Base-by-base conservation (phyloP, 1,140 invertebrate species). In the Sinonovacula constricta region DNA sequence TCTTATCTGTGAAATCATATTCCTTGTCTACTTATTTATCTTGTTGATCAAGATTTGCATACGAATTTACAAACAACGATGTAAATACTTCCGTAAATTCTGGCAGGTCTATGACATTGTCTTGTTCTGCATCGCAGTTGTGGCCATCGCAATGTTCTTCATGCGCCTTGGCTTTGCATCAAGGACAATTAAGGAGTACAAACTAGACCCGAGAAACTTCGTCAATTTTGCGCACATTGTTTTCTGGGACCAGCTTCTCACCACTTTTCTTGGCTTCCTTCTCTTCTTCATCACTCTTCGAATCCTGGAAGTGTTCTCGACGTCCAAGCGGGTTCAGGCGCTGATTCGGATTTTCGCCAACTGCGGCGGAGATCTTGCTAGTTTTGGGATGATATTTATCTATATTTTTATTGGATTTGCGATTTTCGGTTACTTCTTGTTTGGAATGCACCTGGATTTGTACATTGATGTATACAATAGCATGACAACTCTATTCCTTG, bases 401-500 rank as follows among this genome's bases (percentile, higher is more conserved):
- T 70, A 63, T 24, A 70, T 78, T 2, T 60, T 80, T 18, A 0
- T 53, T 14, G 66, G 33, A 22, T 83, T 75, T 45, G 54, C 28
- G 24, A 24, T 79, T 12, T 31, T 75, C 2, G 82, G 69, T 22
- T 34, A 56, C 14, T n/a, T 81, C 0, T 34, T 75, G 0, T 83
- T 83, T 62, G 66, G 75, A 15, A 15, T 62, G 4, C 24, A 56
- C 7, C 24, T 75, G 0, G 2, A 22, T 1, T 28, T 7, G 1
- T 82, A 82, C 45, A 74, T 39, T 24, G 59, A 26, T 39, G 22
- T 82, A 2, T 45, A 68, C 31, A 51, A 59, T 15, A 39, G 54
- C 28, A 54, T 79, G 75, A 53, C 65, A 24, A 95, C 95, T n/a
- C 90, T 96, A 54, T 92, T 95, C 22, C 90, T 94, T 30, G 93